Conservation (phyloP, 2,113 vertebrate genomes). For the Coptodon rendalli region DNA sequence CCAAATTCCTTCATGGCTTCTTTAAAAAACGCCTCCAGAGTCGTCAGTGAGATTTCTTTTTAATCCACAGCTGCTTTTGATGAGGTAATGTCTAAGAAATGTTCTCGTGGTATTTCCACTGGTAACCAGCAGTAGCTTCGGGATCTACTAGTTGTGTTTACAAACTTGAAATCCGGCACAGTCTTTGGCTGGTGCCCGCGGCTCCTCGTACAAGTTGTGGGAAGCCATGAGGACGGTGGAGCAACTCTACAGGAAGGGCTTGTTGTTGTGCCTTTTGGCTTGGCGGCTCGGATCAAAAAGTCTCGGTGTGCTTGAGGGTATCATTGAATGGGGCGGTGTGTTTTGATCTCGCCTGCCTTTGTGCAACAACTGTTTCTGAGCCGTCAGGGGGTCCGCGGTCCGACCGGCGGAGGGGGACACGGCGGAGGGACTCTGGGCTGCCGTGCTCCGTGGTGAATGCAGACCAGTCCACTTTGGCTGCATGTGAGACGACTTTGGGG, state of each 20-base stretch:
- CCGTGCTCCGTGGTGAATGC: neutral
- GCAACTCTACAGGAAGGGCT: neutral
- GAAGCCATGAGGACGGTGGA: constrained; percentile 35
- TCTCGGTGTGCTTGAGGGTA: neutral
- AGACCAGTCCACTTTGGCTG: neutral
- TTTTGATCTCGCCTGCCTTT: neutral
- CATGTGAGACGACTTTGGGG: neutral
- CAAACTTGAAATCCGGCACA: constrained; percentile 12
- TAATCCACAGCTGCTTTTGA: neutral
- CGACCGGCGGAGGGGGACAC: constrained; percentile 30
- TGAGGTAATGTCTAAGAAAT: neutral
- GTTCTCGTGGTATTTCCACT: neutral
- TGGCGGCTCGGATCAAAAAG: neutral
- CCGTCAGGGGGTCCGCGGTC: constrained; percentile 11
- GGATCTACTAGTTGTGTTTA: constrained; percentile 8
- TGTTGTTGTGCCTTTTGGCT: neutral
- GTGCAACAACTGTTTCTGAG: neutral
- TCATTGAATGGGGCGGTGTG: neutral
- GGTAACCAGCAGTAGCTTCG: neutral
- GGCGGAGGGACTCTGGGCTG: constrained; percentile 15
- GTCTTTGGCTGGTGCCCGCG: neutral
- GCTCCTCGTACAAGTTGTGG: constrained; percentile 1
- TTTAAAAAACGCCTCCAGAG: neutral
- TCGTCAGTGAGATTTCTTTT: neutral
- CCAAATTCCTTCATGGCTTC: neutral